phyloP scores from a whole-genome alignment of 2,113 vertebrate species.

The Falcunculus frontatus region DNA sequence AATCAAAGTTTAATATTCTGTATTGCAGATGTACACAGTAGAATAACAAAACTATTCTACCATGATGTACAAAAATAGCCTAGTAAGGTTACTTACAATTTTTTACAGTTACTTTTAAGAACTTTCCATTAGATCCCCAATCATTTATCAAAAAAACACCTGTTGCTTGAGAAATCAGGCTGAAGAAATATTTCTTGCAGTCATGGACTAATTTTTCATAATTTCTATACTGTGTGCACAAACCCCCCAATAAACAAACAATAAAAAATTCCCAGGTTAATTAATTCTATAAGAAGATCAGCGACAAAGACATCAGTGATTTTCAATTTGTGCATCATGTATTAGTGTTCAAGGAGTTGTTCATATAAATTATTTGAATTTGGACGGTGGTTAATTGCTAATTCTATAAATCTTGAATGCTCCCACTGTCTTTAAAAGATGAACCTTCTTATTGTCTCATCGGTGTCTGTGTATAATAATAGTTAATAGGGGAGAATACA shows the following conservation, averaged over 20 bases:
- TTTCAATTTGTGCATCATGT: neutral
- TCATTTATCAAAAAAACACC: neutral
- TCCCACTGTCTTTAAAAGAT: neutral
- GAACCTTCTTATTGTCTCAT: neutral
- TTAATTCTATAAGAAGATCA: neutral
- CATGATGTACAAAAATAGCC: neutral
- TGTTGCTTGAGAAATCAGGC: neutral
- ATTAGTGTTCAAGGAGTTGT: neutral
- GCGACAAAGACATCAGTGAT: neutral
- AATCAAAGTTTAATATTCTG: neutral
- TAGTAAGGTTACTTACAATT: neutral
- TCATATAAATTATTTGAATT: neutral
- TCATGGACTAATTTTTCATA: neutral
- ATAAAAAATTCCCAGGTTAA: neutral
- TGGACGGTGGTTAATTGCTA: neutral
- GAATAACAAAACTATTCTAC: neutral
- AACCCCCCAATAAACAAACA: neutral
- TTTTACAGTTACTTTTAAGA: neutral
- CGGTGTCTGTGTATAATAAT: neutral
- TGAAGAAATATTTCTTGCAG: neutral
- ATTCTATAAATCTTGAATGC: neutral
- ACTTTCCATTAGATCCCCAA: neutral
- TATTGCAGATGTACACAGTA: neutral
- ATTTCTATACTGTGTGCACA: neutral
- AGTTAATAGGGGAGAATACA: accelerated